Conservation (phyloP, 2,113 vertebrate species). For the Stegostoma tigrinum region DNA sequence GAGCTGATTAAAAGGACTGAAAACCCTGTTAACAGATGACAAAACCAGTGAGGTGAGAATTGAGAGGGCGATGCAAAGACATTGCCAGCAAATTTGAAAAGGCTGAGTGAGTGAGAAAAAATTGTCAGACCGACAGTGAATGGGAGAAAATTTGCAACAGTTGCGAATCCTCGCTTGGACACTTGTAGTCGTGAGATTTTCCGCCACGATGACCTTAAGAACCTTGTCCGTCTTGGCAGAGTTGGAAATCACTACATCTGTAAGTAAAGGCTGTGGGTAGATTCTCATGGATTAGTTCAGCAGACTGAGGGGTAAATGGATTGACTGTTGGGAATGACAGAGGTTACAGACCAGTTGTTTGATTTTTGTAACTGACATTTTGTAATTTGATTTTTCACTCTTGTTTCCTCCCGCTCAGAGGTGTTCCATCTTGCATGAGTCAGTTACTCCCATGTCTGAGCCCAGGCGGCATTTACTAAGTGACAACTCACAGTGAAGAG, state of each 20-base stretch:
- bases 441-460: background rate
- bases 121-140: too few relatives aligned
- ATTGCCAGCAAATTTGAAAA: too few relatives aligned
- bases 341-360: background rate
- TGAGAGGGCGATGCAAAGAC: too few relatives aligned
- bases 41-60: too few relatives aligned
- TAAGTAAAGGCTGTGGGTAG: conserved; percentile 55
- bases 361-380: background rate
- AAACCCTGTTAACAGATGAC: too few relatives aligned
- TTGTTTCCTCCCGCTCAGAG: background rate
- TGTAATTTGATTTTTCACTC: background rate
- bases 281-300: background rate
- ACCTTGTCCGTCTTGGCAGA: conserved; percentile 72
- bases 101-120: too few relatives aligned
- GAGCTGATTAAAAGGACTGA: too few relatives aligned
- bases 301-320: background rate
- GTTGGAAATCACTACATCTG: conserved; percentile 93
- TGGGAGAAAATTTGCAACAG: conserved; percentile 78
- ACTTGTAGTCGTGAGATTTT: conserved; percentile 89
- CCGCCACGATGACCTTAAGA: conserved; percentile 80
- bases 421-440: background rate
- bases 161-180: conserved; percentile 80
- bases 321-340: background rate
- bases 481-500: too few relatives aligned
- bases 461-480: background rate